A percentile compares a stretch with the other conserved stretches of the same genome.
Evolutionary conservation across 2,888 invertebrate genomes (phyloP).

Genomic region (Heliconius ethilla): DNA sequence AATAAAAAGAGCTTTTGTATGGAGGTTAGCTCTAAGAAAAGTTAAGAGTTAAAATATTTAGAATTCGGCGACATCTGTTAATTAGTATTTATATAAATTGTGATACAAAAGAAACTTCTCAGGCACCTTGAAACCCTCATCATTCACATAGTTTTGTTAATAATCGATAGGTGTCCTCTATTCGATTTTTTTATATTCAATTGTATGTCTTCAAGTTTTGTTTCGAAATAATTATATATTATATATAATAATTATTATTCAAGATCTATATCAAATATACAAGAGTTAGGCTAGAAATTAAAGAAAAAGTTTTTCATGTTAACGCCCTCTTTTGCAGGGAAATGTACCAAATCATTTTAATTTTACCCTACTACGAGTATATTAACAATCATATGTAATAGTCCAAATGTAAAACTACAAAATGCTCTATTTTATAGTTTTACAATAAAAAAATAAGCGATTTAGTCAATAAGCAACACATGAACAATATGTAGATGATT

Average conservation of each 20-base stretch:
- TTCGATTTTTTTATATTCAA: neutral
- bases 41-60: neutral
- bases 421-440: neutral
- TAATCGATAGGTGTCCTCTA: neutral
- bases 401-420: neutral
- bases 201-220: neutral
- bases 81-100: neutral
- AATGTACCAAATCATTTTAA: neutral
- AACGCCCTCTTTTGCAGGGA: neutral
- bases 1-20: neutral
- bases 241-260: too few relatives aligned
- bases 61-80: slow-evolving; percentile 1
- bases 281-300: neutral
- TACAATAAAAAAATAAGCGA: neutral
- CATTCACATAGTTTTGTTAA: neutral
- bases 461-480: neutral
- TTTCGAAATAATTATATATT: neutral
- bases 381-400: neutral
- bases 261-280: neutral
- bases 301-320: neutral
- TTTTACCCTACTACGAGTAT: neutral
- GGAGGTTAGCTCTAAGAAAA: neutral
- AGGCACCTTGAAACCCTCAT: neutral
- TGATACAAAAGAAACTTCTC: neutral
- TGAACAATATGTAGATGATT: too few relatives aligned